phyloP scores from a whole-genome alignment of 92 coral and sea anemone genomes.

The Virgularia gustaviana region DNA sequence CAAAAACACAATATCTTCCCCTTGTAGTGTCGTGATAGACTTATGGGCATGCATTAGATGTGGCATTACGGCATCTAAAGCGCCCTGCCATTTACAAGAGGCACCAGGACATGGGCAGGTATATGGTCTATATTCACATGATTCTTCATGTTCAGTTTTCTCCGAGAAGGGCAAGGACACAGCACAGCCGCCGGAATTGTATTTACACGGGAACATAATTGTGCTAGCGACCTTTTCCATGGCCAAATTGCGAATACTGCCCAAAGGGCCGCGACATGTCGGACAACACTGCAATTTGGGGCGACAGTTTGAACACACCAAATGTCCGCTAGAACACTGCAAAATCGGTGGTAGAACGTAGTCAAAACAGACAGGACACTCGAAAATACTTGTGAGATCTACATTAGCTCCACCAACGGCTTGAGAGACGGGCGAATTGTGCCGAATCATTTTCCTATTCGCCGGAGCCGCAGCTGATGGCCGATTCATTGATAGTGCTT shows the following conservation, averaged over 20 bases:
- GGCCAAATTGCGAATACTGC: constrained; percentile 94
- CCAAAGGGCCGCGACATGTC: constrained; percentile 99
- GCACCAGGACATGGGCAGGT: constrained; percentile 99
- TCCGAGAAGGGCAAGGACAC: constrained; percentile 88
- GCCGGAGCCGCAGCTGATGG: constrained; percentile 42
- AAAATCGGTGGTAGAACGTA: constrained; percentile 95
- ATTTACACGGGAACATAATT: constrained; percentile 94
- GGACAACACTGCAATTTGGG: constrained; percentile 99
- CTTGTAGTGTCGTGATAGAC: constrained; percentile 98
- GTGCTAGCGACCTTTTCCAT: constrained; percentile 99
- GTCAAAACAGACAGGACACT: constrained; percentile 98
- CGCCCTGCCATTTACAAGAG: constrained; percentile 99
- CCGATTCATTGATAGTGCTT: constrained; percentile 33
- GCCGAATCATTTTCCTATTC: constrained; percentile 34
- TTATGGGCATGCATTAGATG: constrained; percentile 99
- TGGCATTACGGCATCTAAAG: constrained; percentile 97
- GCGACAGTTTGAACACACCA: constrained; percentile 98
- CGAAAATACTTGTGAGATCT: constrained; percentile 95
- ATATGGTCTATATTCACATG: constrained; percentile 96
- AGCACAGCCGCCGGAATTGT: constrained; percentile 85
- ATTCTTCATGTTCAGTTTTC: constrained; percentile 96
- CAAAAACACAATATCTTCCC: constrained; percentile 96
- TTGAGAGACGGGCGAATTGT: constrained; percentile 35
- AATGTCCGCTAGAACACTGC: constrained; percentile 97
- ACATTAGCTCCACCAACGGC: constrained; percentile 90